These are phyloP conservation scores for Eucriotettix oculatus DNA, from an alignment of 2,888 invertebrate genomes.

Conservation along the genomic window DNA sequence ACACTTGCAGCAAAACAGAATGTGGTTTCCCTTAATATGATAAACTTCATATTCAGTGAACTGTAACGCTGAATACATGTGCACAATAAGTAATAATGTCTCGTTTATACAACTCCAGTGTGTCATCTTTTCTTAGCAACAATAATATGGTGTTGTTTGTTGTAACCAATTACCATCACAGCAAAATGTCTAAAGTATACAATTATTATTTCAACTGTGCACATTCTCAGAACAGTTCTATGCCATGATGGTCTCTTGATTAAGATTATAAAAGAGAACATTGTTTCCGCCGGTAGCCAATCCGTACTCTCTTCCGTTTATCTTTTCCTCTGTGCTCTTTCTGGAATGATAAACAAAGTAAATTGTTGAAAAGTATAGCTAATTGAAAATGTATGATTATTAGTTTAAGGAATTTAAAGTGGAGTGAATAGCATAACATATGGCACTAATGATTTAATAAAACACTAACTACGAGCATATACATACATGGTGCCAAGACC, in stretches of 20 bases:
- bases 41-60: background rate
- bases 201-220: too few species aligned
- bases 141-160: too few species aligned
- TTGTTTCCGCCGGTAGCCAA: conserved; percentile 8
- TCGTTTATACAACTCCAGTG: background rate
- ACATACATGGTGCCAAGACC: too few species aligned
- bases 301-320: conserved; percentile 30
- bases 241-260: too few species aligned
- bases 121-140: background rate
- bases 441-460: too few species aligned
- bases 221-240: too few species aligned
- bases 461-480: too few species aligned
- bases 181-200: too few species aligned
- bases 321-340: conserved; percentile 63
- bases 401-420: too few species aligned
- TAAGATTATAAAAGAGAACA: conserved; percentile 12
- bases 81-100: background rate
- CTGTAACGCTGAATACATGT: background rate
- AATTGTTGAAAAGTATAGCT: background rate
- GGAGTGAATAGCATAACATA: too few species aligned
- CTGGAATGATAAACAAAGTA: conserved; percentile 8
- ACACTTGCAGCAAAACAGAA: background rate
- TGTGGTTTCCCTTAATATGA: background rate
- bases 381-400: too few species aligned
- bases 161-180: too few species aligned